These are phyloP conservation scores for Patagioenas fasciata DNA, from an alignment of 2,113 vertebrate genomes.

Conservation along the genomic window DNA sequence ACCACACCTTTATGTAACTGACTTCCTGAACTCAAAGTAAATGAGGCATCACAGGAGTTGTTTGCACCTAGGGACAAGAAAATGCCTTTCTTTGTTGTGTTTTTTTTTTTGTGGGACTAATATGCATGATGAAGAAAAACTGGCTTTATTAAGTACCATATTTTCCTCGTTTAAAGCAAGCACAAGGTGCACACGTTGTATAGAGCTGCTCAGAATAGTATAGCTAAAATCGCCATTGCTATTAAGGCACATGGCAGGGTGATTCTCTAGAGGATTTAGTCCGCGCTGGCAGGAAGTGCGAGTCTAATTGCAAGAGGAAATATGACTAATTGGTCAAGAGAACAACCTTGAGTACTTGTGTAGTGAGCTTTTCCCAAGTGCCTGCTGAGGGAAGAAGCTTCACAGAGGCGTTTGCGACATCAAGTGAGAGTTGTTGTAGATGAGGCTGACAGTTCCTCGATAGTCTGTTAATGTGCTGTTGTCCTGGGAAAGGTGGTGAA, in stretches of 20 bases:
- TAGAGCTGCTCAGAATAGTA: neutral
- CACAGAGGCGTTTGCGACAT: neutral
- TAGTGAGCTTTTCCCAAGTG: neutral
- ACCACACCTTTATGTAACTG: neutral
- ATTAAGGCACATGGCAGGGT: neutral
- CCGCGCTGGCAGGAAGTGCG: neutral
- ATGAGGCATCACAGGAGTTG: neutral
- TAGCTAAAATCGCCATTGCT: neutral
- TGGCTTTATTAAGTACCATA: neutral
- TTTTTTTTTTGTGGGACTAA: neutral
- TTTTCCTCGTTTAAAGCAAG: neutral
- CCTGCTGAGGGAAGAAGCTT: neutral
- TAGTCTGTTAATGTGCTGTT: too few relatives aligned
- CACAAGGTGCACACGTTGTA: neutral
- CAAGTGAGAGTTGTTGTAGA: neutral
- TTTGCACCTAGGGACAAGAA: neutral
- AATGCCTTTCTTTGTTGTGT: neutral
- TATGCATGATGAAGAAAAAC: neutral
- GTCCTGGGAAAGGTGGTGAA: neutral
- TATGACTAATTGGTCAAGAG: constrained; percentile 31
- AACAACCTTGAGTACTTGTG: neutral
- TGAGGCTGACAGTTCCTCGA: neutral
- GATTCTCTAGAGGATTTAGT: neutral
- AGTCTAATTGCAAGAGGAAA: constrained; percentile 17
- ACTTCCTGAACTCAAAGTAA: neutral